Base-by-base conservation (phyloP, 2,888 invertebrate genomes). In the Spisula solida region DNA sequence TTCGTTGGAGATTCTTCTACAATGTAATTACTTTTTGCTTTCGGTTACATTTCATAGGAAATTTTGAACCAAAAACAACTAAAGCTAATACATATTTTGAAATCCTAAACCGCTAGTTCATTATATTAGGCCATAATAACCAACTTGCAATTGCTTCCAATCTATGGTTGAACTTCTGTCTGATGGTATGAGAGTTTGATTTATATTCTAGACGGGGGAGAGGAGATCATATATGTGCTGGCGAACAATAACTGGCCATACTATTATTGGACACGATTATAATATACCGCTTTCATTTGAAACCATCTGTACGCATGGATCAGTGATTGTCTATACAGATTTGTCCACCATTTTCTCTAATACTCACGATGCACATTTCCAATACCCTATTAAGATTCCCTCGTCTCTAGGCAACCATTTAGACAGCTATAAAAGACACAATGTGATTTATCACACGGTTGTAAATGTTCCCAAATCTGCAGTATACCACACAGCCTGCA, bases 391-490 rank as follows among this genome's bases (percentile, higher is more conserved):
- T 25, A 34, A 18, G 10, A 14, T 5, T 34, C 14, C 25, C 41
- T n/a, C 34, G 75, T 29, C 31, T 34, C 31, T 34, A 16, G 31
- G 75, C 31, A 31, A 34, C 31, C 31, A 75, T 75, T 75, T 75
- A 75, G 75, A 75, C 75, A 31, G 31, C 75, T 8, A 75, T 31
- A 75, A 75, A 75, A 75, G 14, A 34, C 18, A 8, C 75, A 75
- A 75, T 31, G 75, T 70, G 70, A 70, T 70, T 70, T 70, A 75
- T 75, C 75, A 75, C 75, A 31, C 31, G 0, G 75, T 18, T 8
- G 75, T 10, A 75, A 75, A 70, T 70, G 31, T 70, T 14, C 14
- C 31, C 16, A 12, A 12, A 31, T 75, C 75, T 34, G 75, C 16
- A 31, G 31, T 31, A 16, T 18, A 75, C 14, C 31, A 75, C n/a